These are phyloP conservation scores for Pseudanteris insignis DNA, from an alignment of 2,888 invertebrate species.

Conservation along the genomic window DNA sequence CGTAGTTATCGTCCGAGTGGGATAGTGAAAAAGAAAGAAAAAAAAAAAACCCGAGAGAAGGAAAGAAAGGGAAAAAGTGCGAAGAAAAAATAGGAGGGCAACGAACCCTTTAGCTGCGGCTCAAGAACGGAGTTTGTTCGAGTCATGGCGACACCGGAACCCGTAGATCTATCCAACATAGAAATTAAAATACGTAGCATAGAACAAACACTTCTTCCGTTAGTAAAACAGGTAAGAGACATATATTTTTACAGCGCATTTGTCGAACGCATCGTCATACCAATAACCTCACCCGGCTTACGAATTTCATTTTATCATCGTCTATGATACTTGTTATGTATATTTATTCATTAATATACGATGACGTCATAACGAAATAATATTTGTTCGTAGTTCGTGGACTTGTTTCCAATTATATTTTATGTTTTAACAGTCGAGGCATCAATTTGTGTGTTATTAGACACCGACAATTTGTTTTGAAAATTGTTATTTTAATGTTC, in stretches of 20 bases:
- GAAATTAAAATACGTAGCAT: constrained; percentile 94
- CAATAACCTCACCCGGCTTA: constrained; percentile 29
- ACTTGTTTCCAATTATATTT: no score
- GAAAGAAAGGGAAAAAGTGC: constrained; percentile 13
- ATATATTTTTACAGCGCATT: background rate
- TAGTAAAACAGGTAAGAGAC: constrained; percentile 93
- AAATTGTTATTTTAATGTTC: no score
- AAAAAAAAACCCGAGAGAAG: constrained; percentile 31
- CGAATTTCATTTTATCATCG: no score
- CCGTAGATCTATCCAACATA: constrained; percentile 71
- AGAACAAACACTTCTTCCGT: constrained; percentile 91
- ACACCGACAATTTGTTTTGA: no score
- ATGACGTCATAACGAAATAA: no score
- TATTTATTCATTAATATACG: no score
- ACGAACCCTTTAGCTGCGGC: constrained; percentile 62
- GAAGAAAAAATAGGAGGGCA: constrained; percentile 53
- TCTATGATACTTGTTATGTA: no score
- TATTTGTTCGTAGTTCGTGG: no score
- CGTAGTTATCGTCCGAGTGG: constrained; percentile 37
- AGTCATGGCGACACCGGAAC: constrained; percentile 73
- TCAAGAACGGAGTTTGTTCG: constrained; percentile 64
- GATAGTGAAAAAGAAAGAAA: background rate
- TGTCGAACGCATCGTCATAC: background rate
- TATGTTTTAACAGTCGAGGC: no score
- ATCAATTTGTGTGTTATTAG: no score